Conservation (phyloP, 2,888 invertebrate species). For the Rhingia campestris region DNA sequence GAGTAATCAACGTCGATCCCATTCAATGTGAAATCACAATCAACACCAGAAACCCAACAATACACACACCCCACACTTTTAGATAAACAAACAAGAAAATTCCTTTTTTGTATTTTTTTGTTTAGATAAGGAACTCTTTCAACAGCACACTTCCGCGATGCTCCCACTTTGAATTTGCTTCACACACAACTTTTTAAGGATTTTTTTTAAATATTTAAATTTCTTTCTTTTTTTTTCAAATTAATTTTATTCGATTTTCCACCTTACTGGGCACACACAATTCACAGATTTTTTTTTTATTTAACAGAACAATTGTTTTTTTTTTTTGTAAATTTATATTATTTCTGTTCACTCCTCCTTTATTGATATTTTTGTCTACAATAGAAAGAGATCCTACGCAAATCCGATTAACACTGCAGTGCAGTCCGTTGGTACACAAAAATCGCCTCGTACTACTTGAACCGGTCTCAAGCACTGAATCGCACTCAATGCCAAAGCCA, state of each 20-base stretch:
- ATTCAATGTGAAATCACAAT: constrained; percentile 49
- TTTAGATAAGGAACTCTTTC: constrained; percentile 5
- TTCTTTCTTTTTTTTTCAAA: neutral
- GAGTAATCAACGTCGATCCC: constrained; percentile 38
- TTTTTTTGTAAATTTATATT: constrained; percentile 13
- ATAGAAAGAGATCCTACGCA: constrained; percentile 25
- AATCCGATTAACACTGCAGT: constrained; percentile 54
- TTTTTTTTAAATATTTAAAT: constrained; percentile 15
- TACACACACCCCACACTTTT: constrained; percentile 49
- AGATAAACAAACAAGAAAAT: constrained; percentile 59
- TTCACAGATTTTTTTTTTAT: constrained; percentile 15
- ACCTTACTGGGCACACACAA: constrained; percentile 9
- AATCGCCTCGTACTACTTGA: constrained; percentile 77
- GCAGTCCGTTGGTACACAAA: constrained; percentile 56
- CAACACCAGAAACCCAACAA: constrained; percentile 46
- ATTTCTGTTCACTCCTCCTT: constrained; percentile 15
- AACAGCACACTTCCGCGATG: constrained; percentile 42
- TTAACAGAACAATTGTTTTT: constrained; percentile 2
- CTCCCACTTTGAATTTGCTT: constrained; percentile 52
- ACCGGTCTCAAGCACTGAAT: constrained; percentile 81
- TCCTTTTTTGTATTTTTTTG: constrained; percentile 27
- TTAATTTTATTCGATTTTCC: too few relatives aligned
- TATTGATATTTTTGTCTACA: constrained; percentile 21
- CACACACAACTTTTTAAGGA: constrained; percentile 23
- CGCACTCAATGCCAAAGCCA: constrained; percentile 77